Evolutionary conservation across 1,140 invertebrate genomes (phyloP).

Genomic region (Orius insidiosus): DNA sequence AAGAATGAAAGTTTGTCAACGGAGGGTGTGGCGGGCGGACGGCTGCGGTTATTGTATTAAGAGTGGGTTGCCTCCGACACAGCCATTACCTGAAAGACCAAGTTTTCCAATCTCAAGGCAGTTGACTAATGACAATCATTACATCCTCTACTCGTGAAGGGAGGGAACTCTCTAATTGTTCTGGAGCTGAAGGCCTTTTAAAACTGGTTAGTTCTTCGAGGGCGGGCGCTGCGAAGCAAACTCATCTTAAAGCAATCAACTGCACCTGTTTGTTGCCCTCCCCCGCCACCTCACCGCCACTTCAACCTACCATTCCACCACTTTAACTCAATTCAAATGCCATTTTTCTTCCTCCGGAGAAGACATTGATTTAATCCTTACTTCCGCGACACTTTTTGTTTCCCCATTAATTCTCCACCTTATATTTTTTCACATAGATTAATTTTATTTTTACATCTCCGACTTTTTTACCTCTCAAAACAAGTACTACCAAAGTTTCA

Average conservation of each 20-base stretch:
- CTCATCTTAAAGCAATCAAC: constrained; percentile 11
- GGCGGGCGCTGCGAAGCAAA: constrained; percentile 1
- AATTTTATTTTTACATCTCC: too few species aligned
- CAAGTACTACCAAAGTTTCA: too few species aligned
- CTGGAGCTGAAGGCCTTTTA: constrained; percentile 1
- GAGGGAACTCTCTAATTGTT: constrained; percentile 1
- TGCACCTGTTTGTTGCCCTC: neutral
- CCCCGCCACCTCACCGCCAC: neutral
- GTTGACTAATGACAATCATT: constrained; percentile 11
- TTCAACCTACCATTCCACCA: neutral
- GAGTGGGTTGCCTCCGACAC: too few species aligned
- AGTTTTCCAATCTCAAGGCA: constrained; percentile 12
- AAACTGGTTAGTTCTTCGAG: neutral
- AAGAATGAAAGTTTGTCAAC: too few species aligned
- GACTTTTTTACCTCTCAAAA: too few species aligned
- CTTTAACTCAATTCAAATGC: constrained; percentile 8
- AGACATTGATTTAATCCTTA: too few species aligned
- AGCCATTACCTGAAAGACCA: neutral
- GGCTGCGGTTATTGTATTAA: too few species aligned
- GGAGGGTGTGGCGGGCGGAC: too few species aligned
- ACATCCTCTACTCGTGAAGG: constrained; percentile 1
- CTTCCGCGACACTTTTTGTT: too few species aligned
- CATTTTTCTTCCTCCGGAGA: constrained; percentile 6
- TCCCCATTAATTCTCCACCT: too few species aligned
- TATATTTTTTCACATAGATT: too few species aligned